Percentiles rank a stretch among this genome's conserved stretches.
These are phyloP conservation scores for Phoxinus dragarum DNA, from an alignment of 2,797 vertebrate species.

Conservation along the genomic window DNA sequence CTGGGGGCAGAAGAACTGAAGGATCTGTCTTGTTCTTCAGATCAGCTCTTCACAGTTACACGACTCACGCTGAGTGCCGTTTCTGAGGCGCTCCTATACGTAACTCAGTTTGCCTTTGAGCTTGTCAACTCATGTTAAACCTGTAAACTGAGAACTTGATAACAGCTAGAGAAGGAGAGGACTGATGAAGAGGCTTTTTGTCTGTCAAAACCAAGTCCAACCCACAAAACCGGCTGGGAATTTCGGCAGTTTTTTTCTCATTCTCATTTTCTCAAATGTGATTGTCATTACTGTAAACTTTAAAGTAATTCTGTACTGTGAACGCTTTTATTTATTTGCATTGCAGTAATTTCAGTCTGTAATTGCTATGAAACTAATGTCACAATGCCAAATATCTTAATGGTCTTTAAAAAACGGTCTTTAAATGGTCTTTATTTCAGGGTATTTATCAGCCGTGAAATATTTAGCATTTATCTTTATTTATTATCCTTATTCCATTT, in stretches of 20 bases:
- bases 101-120: conserved; percentile 46
- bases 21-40: conserved; percentile 13
- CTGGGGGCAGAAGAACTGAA: background rate
- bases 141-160: conserved; percentile 81
- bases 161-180: conserved; percentile 68
- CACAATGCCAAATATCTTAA: background rate
- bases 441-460: background rate
- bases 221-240: conserved; percentile 69
- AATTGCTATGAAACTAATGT: background rate
- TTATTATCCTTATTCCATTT: background rate
- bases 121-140: conserved; percentile 77
- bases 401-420: background rate
- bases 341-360: background rate
- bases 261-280: background rate
- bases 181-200: conserved; percentile 60
- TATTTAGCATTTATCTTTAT: background rate
- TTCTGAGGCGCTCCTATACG: background rate
- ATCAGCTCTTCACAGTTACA: background rate
- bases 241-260: conserved; percentile 57
- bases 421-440: too few species aligned
- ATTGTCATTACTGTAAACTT: background rate
- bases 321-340: background rate
- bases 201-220: conserved; percentile 64
- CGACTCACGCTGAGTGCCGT: conserved; percentile 1
- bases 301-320: background rate